These are phyloP conservation scores for Cataglyphis hispanica DNA, from an alignment of 1,140 invertebrate species.

Conservation along the genomic window DNA sequence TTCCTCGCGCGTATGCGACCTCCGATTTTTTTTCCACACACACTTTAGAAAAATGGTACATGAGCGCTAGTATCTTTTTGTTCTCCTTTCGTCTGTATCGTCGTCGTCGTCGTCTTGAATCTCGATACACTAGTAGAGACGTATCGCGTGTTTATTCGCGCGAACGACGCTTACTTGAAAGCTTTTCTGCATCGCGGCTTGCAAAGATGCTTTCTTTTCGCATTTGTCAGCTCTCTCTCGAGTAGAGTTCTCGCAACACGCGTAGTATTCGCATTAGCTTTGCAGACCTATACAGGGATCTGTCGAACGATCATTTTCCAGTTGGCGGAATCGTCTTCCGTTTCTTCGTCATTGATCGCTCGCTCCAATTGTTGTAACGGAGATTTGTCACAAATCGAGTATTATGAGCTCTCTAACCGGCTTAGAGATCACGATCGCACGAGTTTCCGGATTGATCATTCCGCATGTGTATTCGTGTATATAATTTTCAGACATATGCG, in stretches of 20 bases:
- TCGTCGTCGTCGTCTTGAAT: constrained; percentile 4
- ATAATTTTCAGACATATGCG: background rate
- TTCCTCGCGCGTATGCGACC: background rate
- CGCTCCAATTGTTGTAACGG: constrained; percentile 22
- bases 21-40: background rate
- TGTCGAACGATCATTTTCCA: constrained; percentile 42
- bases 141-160: constrained; percentile 56
- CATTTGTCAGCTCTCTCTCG: constrained; percentile 42
- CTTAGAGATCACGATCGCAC: constrained; percentile 5
- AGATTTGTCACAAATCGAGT: constrained; percentile 48
- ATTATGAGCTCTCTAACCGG: constrained; percentile 7
- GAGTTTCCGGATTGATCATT: constrained; percentile 20
- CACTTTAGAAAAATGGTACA: constrained; percentile 23
- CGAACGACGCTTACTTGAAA: constrained; percentile 26
- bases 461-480: constrained; percentile 19
- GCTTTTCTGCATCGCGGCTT: constrained; percentile 20
- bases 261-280: constrained; percentile 29
- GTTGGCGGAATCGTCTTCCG: constrained; percentile 4
- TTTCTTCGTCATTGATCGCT: constrained; percentile 38
- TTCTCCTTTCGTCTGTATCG: background rate
- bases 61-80: constrained; percentile 14
- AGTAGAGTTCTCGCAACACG: background rate
- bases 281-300: constrained; percentile 17
- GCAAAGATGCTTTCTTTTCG: constrained; percentile 6
- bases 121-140: constrained; percentile 47